phyloP scores from a whole-genome alignment of 2,797 vertebrate genomes.

The Cuculus canorus region DNA sequence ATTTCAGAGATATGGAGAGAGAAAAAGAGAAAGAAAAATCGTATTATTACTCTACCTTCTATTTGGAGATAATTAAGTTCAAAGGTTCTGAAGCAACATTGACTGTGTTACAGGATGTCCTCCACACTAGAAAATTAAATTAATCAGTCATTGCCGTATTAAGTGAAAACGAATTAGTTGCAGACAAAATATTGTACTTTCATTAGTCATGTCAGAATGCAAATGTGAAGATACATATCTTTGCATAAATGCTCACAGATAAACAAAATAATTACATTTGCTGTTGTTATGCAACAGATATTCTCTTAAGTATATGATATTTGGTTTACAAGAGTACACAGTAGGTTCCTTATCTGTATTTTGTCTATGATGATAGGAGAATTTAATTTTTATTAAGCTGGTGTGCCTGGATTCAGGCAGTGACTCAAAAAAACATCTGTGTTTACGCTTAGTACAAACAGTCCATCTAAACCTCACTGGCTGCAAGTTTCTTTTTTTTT shows the following conservation, averaged over 20 bases:
- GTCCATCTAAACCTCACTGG: not conserved
- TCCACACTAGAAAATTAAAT: slow-evolving; percentile 50
- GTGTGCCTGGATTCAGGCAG: not conserved
- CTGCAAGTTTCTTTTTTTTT: not conserved
- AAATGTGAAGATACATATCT: slow-evolving; percentile 16
- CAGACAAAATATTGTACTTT: not conserved
- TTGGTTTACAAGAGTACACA: slow-evolving; percentile 2
- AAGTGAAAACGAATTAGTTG: slow-evolving; percentile 46
- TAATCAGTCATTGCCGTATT: not conserved
- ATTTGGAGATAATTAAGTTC: slow-evolving; percentile 47
- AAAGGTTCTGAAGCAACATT: slow-evolving; percentile 19
- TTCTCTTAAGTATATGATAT: not conserved
- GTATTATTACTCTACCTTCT: not conserved
- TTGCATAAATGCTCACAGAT: slow-evolving; percentile 10
- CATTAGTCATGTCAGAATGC: slow-evolving; percentile 57
- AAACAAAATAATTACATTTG: slow-evolving; percentile 57
- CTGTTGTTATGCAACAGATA: slow-evolving; percentile 16
- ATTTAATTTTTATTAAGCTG: not conserved
- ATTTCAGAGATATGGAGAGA: slow-evolving; percentile 13
- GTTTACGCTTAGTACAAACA: slow-evolving; percentile 14
- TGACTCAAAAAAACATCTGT: slow-evolving; percentile 18
- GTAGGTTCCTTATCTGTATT: slow-evolving; percentile 11
- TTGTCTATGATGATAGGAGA: not conserved
- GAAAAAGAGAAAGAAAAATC: not conserved
- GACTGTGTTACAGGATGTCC: not conserved